Evolutionary conservation across 2,113 vertebrate species (phyloP).

Genomic region (Pseudopipra pipra): DNA sequence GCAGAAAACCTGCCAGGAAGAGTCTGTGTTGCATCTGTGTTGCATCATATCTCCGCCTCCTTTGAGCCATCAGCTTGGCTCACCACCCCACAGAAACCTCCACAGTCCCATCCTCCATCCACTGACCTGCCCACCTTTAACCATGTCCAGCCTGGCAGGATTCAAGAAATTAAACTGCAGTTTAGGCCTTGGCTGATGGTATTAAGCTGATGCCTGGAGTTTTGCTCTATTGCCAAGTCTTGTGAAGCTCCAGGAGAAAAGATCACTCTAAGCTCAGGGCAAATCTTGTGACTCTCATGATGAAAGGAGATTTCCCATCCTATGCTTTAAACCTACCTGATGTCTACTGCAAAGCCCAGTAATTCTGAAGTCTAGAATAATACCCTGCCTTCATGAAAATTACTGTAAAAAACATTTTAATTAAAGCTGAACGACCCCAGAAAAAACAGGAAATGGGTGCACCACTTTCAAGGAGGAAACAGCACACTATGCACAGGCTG

Average conservation of each 20-base stretch:
- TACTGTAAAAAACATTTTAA: neutral
- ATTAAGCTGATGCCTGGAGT: neutral
- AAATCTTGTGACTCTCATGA: neutral
- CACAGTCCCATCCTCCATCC: neutral
- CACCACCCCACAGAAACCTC: neutral
- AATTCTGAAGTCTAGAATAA: neutral
- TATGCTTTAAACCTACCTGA: neutral
- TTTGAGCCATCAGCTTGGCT: neutral
- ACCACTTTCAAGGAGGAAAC: slow-evolving; percentile 1
- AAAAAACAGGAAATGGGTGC: slow-evolving; percentile 41
- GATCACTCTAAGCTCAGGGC: neutral
- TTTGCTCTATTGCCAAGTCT: neutral
- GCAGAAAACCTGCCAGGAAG: neutral
- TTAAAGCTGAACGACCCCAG: neutral
- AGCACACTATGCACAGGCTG: neutral
- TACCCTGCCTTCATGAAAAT: neutral
- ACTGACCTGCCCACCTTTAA: neutral
- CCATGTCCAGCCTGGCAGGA: neutral
- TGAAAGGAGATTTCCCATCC: neutral
- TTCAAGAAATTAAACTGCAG: neutral
- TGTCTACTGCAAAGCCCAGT: neutral
- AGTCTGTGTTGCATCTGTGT: neutral
- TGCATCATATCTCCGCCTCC: neutral
- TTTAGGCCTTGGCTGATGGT: neutral
- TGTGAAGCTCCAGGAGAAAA: neutral